Conservation (phyloP, 2,888 invertebrate genomes). For the Aspidiotus destructor region DNA sequence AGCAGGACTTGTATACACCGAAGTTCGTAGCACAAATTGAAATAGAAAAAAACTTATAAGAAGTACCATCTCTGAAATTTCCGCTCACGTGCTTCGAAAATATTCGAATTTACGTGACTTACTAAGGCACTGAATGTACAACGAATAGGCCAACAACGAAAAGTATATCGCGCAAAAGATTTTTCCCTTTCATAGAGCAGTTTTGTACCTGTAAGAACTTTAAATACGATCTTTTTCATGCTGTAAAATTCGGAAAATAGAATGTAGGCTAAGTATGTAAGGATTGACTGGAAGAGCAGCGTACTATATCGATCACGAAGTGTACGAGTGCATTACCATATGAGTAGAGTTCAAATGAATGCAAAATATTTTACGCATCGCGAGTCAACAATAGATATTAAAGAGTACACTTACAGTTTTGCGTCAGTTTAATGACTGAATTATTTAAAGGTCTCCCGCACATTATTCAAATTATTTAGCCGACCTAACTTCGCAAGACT, state of each 20-base stretch:
- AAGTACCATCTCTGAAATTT: constrained; percentile 28
- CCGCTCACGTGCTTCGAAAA: constrained; percentile 24
- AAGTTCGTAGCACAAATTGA: not conserved
- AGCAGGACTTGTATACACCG: not conserved
- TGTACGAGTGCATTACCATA: constrained; percentile 24
- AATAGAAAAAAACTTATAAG: not conserved
- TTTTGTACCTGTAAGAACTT: too few species aligned
- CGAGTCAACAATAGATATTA: constrained; percentile 18
- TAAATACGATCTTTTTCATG: too few species aligned
- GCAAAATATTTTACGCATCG: constrained; percentile 26
- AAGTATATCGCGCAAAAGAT: too few species aligned
- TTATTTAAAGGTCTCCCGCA: constrained; percentile 4
- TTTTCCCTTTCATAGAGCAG: too few species aligned
- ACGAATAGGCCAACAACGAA: too few species aligned
- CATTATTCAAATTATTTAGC: not conserved
- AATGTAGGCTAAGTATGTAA: too few species aligned
- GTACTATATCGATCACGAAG: constrained; percentile 14
- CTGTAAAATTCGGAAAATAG: too few species aligned
- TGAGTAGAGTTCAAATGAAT: constrained; percentile 28
- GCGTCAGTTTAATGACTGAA: constrained; percentile 6
- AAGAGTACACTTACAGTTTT: constrained; percentile 23
- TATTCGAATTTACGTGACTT: constrained; percentile 7
- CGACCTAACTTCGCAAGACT: too few species aligned
- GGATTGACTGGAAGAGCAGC: not conserved
- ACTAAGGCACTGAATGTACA: too few species aligned